Conservation (phyloP, 1,140 invertebrate genomes). For the Plodia interpunctella region DNA sequence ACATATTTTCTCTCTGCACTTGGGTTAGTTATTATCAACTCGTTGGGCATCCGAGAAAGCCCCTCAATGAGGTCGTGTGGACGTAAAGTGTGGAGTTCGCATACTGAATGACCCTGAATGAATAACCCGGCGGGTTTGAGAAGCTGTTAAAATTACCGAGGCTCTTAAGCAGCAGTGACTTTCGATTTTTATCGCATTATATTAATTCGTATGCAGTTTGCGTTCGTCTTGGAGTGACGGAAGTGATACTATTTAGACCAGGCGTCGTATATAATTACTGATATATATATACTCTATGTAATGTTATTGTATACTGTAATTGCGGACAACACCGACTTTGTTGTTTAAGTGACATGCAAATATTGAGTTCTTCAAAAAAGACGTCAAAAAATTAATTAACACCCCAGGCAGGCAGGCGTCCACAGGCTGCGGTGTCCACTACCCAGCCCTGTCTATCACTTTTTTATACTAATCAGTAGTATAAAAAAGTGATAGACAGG, state of each 20-base stretch:
- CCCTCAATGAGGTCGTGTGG: constrained; percentile 28
- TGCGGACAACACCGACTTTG: no score
- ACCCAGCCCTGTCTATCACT: no score
- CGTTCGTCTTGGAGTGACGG: constrained; percentile 42
- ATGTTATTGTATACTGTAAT: no score
- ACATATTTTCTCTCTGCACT: constrained; percentile 22
- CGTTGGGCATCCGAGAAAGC: constrained; percentile 45
- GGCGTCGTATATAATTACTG: not conserved
- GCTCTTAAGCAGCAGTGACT: constrained; percentile 18
- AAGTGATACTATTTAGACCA: constrained; percentile 29
- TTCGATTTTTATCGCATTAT: constrained; percentile 26
- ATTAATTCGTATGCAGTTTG: constrained; percentile 50
- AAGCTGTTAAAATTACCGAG: constrained; percentile 8
- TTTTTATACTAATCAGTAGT: no score
- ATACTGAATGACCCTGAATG: constrained; percentile 38
- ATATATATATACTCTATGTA: not conserved
- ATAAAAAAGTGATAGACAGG: no score
- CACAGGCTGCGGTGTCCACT: no score
- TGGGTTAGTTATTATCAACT: constrained; percentile 27
- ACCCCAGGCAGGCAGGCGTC: no score
- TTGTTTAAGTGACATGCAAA: no score
- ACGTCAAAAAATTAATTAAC: no score
- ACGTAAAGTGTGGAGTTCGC: constrained; percentile 23
- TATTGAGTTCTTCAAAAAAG: no score
- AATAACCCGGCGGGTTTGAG: constrained; percentile 34